phyloP scores from a whole-genome alignment of 2,797 vertebrate species.

The Dromococcyx pavoninus region DNA sequence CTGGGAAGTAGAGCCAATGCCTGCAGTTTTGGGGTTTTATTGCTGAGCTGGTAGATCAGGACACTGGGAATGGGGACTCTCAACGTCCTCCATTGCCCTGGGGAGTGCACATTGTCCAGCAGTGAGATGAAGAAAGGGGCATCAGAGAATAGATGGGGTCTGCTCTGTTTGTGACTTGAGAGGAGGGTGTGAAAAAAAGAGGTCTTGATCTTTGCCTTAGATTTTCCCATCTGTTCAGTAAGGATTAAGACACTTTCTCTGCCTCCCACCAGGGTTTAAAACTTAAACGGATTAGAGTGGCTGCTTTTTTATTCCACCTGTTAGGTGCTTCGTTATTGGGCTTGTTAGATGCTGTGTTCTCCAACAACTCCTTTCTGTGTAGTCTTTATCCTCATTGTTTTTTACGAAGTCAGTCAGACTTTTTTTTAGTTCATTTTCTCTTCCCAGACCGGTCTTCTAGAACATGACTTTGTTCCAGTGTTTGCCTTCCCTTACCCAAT shows the following conservation, averaged over 20 bases:
- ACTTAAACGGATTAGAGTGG: background rate
- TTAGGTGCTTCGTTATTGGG: background rate
- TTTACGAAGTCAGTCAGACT: background rate
- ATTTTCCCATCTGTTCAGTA: background rate
- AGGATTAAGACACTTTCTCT: slow-evolving; percentile 15
- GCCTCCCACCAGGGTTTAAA: background rate
- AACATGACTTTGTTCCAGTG: background rate
- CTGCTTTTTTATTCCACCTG: background rate
- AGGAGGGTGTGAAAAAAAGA: too few species aligned
- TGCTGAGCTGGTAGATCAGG: background rate
- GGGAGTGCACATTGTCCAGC: background rate
- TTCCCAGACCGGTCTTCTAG: background rate
- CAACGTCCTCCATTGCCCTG: fast-evolving
- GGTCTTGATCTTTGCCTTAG: background rate
- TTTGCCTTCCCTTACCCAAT: background rate
- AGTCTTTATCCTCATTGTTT: background rate
- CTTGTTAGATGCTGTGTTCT: background rate
- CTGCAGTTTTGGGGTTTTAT: background rate
- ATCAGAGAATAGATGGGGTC: background rate
- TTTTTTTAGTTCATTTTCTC: background rate
- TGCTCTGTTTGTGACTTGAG: background rate
- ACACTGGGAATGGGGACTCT: background rate
- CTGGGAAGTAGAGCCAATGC: background rate
- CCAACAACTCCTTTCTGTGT: background rate
- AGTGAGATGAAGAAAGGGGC: background rate